Evolutionary conservation across 2,888 invertebrate species (phyloP).

Genomic region (Morinoia aosen): DNA sequence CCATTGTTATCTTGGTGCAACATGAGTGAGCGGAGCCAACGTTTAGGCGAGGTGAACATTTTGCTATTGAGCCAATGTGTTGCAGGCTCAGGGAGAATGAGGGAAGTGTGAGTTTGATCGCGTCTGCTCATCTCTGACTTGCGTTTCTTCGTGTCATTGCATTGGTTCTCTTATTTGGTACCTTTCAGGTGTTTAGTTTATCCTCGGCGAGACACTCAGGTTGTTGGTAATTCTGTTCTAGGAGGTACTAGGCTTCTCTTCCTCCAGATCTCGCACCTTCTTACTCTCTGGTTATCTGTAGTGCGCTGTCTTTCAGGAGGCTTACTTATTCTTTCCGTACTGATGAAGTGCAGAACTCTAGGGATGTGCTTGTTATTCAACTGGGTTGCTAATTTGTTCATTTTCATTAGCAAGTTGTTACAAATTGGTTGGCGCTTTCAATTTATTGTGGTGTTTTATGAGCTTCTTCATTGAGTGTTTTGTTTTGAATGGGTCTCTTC

Average conservation of each 20-base stretch:
- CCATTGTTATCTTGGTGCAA: no score
- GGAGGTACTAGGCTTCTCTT: background rate
- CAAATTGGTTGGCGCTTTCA: background rate
- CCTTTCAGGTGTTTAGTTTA: background rate
- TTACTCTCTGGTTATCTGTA: background rate
- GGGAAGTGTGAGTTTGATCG: background rate
- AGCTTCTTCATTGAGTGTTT: background rate
- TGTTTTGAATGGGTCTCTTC: background rate
- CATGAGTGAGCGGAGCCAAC: no score
- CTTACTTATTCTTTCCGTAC: background rate
- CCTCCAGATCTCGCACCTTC: background rate
- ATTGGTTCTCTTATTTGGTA: background rate
- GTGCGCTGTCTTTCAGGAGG: constrained; percentile 45
- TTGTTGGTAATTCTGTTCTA: background rate
- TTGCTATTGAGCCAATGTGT: background rate
- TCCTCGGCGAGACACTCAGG: background rate
- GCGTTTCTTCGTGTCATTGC: background rate
- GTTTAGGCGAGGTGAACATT: no score
- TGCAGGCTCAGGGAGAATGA: background rate
- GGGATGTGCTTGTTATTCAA: background rate
- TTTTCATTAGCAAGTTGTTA: background rate
- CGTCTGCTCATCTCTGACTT: background rate
- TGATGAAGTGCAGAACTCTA: background rate
- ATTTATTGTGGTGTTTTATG: background rate
- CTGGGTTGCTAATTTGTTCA: background rate